These are phyloP conservation scores for Eretmocerus hayati DNA, from an alignment of 2,888 invertebrate genomes.

Conservation along the genomic window DNA sequence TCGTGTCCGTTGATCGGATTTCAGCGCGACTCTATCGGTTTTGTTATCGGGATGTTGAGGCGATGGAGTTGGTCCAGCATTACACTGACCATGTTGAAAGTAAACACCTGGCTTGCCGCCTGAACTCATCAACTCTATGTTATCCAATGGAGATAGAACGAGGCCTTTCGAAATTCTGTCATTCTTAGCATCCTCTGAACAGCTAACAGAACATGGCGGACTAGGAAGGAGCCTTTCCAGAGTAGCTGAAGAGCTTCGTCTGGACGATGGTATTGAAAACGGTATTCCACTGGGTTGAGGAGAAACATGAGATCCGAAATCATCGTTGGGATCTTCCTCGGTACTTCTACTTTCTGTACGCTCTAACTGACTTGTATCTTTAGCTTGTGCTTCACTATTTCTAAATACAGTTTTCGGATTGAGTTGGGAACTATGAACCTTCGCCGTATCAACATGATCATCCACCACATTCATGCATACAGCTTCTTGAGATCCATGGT, in stretches of 20 bases:
- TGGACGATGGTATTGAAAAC: conserved; percentile 29
- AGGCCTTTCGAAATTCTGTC: conserved; percentile 39
- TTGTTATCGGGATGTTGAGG: conserved; percentile 6
- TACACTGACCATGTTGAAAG: no score
- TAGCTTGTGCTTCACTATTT: conserved; percentile 35
- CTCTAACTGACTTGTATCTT: conserved; percentile 12
- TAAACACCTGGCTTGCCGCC: conserved; percentile 1
- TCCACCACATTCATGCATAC: no score
- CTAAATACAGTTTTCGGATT: no score
- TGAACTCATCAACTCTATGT: conserved; percentile 27
- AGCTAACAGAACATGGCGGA: conserved; percentile 60
- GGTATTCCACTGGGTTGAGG: conserved; percentile 68
- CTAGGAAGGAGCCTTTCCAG: conserved; percentile 62
- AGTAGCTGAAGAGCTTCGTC: conserved; percentile 39
- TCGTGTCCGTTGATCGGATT: neutral
- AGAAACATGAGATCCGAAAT: conserved; percentile 44
- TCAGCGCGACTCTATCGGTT: neutral
- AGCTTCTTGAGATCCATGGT: no score
- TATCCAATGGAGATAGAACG: conserved; percentile 28
- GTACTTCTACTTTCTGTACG: conserved; percentile 2
- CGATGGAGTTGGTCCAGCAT: conserved; percentile 2
- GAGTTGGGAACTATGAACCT: no score
- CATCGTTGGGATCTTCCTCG: conserved; percentile 14
- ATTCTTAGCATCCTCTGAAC: conserved; percentile 64
- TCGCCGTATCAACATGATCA: no score